Base-by-base conservation (phyloP, 2,888 invertebrate species). In the Erebia epiphron region DNA sequence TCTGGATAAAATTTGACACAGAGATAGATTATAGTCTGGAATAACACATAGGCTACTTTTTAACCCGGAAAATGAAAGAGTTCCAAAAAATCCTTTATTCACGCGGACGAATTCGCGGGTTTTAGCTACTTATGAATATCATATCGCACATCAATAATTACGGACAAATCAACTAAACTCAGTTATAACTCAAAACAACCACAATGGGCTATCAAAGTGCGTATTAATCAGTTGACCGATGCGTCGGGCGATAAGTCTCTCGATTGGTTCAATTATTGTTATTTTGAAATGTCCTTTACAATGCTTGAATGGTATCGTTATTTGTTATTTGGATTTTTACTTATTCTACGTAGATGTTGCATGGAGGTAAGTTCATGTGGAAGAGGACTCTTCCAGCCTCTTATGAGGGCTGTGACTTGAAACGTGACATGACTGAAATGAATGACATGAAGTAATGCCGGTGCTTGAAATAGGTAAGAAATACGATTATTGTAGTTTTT, bases 231-330 rank as follows among this genome's bases (percentile, higher is more conserved):
- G 86, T 76, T 78, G 82, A 78, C 73, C 73, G 75, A 78, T 75
- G 71, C 67, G 71, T 69, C 72, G 74, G 62, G 63, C 78, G 75
- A 77, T 75, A 72, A 68, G 72, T 75, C 71, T 73, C 67, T 64
- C 76, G 79, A 90, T 91, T 87, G 91, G 89, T 90, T 92, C 92
- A 91, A 91, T 90, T 90, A 91, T 91, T 91, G 86, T 89, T 90
- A 92, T 91, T 35, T 92, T 92, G 91, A 90, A 91, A 86, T 82
- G 85, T 82, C 82, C 78, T 80, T 79, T 86, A 92, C 90, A 92
- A 92, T 88, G 84, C 82, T 71, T 87, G 89, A 91, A 92, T 92
- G 90, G 86, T 88, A 78, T 75, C 79, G 86, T 86, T 92, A 91
- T 92, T 92, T 92, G 92, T 92, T 87, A 89, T 82, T 82, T 76